A percentile compares a stretch with the other conserved stretches of the same genome.
Evolutionary conservation across 2,797 vertebrate species (phyloP).

Genomic region (Hippopotamyrus pictus): DNA sequence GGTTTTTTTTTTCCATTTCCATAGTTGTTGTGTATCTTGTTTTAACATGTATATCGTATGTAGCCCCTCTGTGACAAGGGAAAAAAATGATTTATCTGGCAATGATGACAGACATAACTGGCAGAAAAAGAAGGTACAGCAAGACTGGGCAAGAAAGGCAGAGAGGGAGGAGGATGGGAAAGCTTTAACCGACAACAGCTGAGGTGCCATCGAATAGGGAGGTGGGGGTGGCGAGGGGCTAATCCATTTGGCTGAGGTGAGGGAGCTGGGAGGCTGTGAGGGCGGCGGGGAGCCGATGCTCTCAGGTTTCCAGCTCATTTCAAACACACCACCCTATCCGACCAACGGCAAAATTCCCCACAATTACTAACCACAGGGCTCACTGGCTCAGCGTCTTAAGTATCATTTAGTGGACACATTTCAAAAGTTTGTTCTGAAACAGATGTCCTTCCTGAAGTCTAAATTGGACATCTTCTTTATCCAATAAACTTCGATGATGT

Average conservation of each 20-base stretch:
- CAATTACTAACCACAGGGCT: conserved; percentile 49
- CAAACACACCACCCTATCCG: conserved; percentile 41
- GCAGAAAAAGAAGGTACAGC: background rate
- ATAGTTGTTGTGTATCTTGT: background rate
- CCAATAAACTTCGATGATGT: background rate
- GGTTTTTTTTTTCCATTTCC: background rate
- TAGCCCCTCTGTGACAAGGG: background rate
- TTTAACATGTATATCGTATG: background rate
- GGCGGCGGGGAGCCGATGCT: background rate
- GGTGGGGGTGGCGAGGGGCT: conserved; percentile 45
- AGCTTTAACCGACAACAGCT: conserved; percentile 22
- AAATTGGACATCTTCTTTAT: background rate
- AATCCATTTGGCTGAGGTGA: conserved; percentile 34
- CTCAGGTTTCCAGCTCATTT: conserved; percentile 50
- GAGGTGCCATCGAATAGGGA: conserved; percentile 33
- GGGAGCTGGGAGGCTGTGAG: background rate
- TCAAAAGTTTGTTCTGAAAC: conserved; percentile 38
- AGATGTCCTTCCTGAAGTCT: background rate
- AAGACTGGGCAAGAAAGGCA: background rate
- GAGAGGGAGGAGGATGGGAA: background rate
- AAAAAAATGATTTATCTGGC: background rate
- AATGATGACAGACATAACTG: conserved; percentile 6
- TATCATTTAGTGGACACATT: conserved; percentile 47
- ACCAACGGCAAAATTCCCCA: conserved; percentile 52
- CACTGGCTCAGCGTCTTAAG: conserved; percentile 47